These are phyloP conservation scores for Ladona fulva DNA, from an alignment of 1,140 invertebrate species.

Conservation along the genomic window DNA sequence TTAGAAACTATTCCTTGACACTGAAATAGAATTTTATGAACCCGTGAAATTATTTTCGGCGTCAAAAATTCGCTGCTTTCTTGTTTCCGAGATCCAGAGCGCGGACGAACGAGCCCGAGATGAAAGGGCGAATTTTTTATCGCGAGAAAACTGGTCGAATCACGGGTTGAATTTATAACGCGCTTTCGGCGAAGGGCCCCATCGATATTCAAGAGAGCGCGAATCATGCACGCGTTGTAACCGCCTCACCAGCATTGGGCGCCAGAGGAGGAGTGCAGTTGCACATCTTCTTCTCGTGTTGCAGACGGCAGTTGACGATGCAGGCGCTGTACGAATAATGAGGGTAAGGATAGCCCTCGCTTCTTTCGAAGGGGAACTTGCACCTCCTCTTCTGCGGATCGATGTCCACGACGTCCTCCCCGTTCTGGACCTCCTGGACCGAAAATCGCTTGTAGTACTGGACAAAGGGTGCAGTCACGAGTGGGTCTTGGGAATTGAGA, in stretches of 20 bases:
- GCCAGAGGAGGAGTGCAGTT: constrained; percentile 58
- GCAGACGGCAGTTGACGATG: constrained; percentile 54
- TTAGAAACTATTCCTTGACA: no score
- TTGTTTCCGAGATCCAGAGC: no score
- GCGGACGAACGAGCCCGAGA: no score
- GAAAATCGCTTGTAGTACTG: constrained; percentile 45
- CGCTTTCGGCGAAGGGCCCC: no score
- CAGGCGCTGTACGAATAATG: constrained; percentile 59
- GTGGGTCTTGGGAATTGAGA: constrained; percentile 26
- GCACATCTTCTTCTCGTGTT: constrained; percentile 48
- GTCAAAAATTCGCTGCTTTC: no score
- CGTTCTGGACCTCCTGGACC: constrained; percentile 50
- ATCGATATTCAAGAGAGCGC: no score
- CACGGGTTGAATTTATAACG: no score
- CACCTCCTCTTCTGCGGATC: constrained; percentile 47
- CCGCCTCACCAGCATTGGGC: constrained; percentile 31
- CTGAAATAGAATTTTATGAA: no score
- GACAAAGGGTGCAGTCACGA: constrained; percentile 28
- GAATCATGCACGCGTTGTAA: no score
- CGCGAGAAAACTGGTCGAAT: no score
- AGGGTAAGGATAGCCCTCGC: constrained; percentile 44
- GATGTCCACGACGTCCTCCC: constrained; percentile 43
- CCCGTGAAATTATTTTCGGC: no score
- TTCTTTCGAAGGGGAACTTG: constrained; percentile 52
- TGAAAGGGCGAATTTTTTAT: no score